A percentile compares a stretch with the other conserved stretches of the same genome.
phyloP scores from a whole-genome alignment of 2,113 vertebrate genomes.

The Gymnorhina tibicen region DNA sequence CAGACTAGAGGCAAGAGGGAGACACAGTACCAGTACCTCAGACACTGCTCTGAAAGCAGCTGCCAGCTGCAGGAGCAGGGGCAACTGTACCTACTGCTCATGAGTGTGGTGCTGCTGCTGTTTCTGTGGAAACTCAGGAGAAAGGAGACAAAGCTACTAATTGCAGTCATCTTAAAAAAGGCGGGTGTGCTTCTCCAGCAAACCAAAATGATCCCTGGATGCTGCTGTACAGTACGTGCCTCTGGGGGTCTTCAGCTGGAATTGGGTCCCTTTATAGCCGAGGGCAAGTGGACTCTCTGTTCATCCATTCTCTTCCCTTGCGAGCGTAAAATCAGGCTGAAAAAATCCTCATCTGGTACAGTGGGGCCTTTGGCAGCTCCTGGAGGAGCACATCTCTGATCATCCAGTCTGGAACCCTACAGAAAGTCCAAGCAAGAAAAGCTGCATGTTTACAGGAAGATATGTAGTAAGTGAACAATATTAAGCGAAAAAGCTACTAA shows the following conservation, averaged over 20 bases:
- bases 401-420: constrained; percentile 91
- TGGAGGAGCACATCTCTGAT: constrained; percentile 93
- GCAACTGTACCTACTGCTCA: not conserved
- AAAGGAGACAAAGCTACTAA: not conserved
- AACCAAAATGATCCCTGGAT: not conserved
- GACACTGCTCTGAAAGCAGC: not conserved
- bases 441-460: not conserved
- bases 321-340: constrained; percentile 93
- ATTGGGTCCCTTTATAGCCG: constrained; percentile 60
- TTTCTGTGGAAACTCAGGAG: not conserved
- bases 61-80: not conserved
- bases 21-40: not conserved
- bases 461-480: not conserved
- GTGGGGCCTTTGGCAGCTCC: constrained; percentile 83
- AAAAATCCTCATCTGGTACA: constrained; percentile 95
- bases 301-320: constrained; percentile 97
- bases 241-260: constrained; percentile 67
- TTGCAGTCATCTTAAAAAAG: not conserved
- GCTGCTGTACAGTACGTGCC: not conserved
- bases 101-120: not conserved
- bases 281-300: constrained; percentile 88
- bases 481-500: not conserved
- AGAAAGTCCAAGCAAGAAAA: not conserved
- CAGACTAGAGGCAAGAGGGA: not conserved
- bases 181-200: not conserved